phyloP scores from a whole-genome alignment of 2,888 invertebrate species.

The Balanococcus diminutus region DNA sequence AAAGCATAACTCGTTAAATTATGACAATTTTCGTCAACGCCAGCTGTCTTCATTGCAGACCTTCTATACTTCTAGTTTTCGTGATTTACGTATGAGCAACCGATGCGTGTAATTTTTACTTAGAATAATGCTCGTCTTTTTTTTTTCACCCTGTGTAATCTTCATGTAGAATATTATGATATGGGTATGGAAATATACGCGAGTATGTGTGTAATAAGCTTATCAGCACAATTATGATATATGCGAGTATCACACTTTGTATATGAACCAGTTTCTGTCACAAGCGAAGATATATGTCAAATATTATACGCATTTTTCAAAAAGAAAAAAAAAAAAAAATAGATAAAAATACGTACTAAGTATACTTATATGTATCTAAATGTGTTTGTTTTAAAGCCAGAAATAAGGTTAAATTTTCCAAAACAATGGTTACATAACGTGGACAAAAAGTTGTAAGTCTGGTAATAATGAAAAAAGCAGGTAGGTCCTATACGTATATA shows the following conservation, averaged over 20 bases:
- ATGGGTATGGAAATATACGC: neutral
- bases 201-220: neutral
- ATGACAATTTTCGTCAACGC: slow-evolving; percentile 9
- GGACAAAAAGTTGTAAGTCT: too few relatives aligned
- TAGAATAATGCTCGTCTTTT: neutral
- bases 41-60: neutral
- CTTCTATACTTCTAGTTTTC: neutral
- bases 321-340: neutral
- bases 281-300: neutral
- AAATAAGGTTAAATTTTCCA: too few relatives aligned
- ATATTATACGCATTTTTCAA: neutral
- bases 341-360: too few relatives aligned
- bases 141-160: neutral
- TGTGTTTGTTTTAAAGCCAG: neutral
- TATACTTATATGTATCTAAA: neutral
- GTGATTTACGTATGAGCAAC: slow-evolving; percentile 20
- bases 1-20: neutral
- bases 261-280: neutral
- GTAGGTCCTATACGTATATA: too few relatives aligned
- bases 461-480: too few relatives aligned
- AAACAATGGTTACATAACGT: too few relatives aligned
- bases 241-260: neutral
- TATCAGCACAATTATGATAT: neutral
- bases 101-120: neutral
- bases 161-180: neutral